phyloP scores from a whole-genome alignment of 2,888 invertebrate genomes.

The Pyralis farinalis region DNA sequence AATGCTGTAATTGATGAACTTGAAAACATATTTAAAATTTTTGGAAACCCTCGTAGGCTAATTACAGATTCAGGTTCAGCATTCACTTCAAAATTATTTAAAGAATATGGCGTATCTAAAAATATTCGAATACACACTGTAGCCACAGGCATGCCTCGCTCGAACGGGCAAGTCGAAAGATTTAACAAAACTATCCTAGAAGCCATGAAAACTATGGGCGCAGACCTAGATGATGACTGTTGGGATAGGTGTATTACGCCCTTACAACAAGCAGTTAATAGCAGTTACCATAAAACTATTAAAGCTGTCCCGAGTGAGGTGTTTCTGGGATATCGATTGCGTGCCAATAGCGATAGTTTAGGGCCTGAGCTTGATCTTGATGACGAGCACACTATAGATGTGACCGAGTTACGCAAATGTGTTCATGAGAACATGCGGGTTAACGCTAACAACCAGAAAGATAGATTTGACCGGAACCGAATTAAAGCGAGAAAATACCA shows the following conservation, averaged over 20 bases:
- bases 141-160: constrained; percentile 12
- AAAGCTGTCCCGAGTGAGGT: constrained; percentile 9
- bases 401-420: constrained; percentile 8
- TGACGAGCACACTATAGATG: constrained; percentile 3
- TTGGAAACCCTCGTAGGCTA: constrained; percentile 17
- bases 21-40: constrained; percentile 18
- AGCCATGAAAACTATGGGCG: constrained; percentile 11
- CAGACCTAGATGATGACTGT: constrained; percentile 4
- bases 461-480: constrained; percentile 6
- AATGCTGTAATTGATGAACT: too few species aligned
- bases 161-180: too few species aligned
- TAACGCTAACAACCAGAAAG: constrained; percentile 8
- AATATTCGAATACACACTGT: constrained; percentile 6
- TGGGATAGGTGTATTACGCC: constrained; percentile 2
- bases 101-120: constrained; percentile 3
- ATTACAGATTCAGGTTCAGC: constrained; percentile 17
- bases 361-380: constrained; percentile 6
- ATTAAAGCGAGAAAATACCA: constrained; percentile 9
- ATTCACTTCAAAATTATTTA: constrained; percentile 10
- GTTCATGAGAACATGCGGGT: constrained; percentile 4
- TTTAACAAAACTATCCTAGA: too few species aligned
- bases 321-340: constrained; percentile 5
- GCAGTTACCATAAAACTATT: constrained; percentile 7
- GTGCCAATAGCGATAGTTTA: constrained; percentile 1
- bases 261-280: constrained; percentile 6